Percentiles rank a stretch among this genome's conserved stretches.
Conservation (phyloP, 1,140 invertebrate species). For the Drosophila pseudoananassae region DNA sequence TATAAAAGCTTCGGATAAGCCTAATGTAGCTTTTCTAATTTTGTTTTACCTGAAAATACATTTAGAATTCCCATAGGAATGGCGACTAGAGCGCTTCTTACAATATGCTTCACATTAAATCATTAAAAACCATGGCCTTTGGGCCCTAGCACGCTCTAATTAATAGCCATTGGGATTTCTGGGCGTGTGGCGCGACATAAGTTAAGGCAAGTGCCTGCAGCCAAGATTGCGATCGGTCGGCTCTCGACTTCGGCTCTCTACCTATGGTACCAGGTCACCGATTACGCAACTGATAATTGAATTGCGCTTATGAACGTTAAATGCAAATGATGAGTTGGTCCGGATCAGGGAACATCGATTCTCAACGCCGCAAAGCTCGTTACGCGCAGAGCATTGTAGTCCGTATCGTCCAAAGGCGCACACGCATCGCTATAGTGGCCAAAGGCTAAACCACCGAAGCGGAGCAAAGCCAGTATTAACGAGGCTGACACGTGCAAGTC, state of each 20-base stretch:
- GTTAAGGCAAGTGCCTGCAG: background rate
- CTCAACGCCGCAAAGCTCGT: slow-evolving; percentile 46
- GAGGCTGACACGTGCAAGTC: slow-evolving; percentile 78
- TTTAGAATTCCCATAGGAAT: background rate
- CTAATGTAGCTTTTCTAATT: too few relatives aligned
- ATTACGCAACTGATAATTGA: slow-evolving; percentile 58
- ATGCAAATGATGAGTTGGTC: slow-evolving; percentile 13
- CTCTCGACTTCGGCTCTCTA: slow-evolving; percentile 4
- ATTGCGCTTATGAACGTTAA: slow-evolving; percentile 61
- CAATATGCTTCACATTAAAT: slow-evolving; percentile 13
- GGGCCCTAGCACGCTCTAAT: slow-evolving; percentile 41
- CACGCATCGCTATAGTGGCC: slow-evolving; percentile 27
- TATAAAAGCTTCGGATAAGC: too few relatives aligned
- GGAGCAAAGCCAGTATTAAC: slow-evolving; percentile 61
- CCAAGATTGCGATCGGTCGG: background rate
- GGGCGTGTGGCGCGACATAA: slow-evolving; percentile 10
- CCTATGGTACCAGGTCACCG: slow-evolving; percentile 24
- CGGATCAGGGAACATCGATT: background rate
- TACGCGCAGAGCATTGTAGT: slow-evolving; percentile 44
- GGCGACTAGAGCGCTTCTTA: background rate
- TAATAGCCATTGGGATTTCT: slow-evolving; percentile 40
- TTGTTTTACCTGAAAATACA: too few relatives aligned
- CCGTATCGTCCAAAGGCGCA: slow-evolving; percentile 42
- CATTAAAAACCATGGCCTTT: slow-evolving; percentile 26
- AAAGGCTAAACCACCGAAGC: background rate